Base-by-base conservation (phyloP, 1,140 invertebrate species). In the Drosophila suzukii region DNA sequence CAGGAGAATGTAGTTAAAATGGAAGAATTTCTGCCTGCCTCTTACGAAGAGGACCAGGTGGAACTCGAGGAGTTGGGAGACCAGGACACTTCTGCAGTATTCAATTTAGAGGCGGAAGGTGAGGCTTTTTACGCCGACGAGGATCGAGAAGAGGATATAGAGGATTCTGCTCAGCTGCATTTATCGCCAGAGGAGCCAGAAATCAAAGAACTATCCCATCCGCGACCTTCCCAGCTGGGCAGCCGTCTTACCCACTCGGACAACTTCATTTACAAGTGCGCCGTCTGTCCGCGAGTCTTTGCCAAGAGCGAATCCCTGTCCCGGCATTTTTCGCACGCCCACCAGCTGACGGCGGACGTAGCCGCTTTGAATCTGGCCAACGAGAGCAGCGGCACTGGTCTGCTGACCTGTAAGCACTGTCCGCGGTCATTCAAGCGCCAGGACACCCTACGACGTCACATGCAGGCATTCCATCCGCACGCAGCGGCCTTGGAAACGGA, bases 391-490 rank as follows among this genome's bases (percentile, higher is more conserved):
- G 91, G 93, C 68, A 63, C 51, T 7, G 75, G 55, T 2, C 57
- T 62, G 2, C 51, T 85, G 6, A 79, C 68, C 24, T 94, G 94
- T 56, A 83, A 92, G 36, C 79, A 93, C n/a, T 94, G 94, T 65
- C 91, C 93, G 15, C 93, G 93, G 34, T 92, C 92, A 55, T 94
- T 94, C 43, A 92, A 93, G 38, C 92, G 93, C 12, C 93, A 91
- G 47, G 93, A 93, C 55, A 93, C 93, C 10, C 44, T 91, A 12
- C 62, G 74, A 1, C 78, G 88, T 0, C 91, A 92, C 20, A 68
- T 91, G 60, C 7, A 36, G 24, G 79, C 86, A 0, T 86, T 86
- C 43, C 90, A 91, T 20, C 76, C 84, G 0, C 53, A 78, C 7
- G 77, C 15, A 38, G n/a, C 24, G 17, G 24, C n/a, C 8, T 38